Conservation (phyloP, 1,140 invertebrate genomes). For the Hirudo medicinalis region DNA sequence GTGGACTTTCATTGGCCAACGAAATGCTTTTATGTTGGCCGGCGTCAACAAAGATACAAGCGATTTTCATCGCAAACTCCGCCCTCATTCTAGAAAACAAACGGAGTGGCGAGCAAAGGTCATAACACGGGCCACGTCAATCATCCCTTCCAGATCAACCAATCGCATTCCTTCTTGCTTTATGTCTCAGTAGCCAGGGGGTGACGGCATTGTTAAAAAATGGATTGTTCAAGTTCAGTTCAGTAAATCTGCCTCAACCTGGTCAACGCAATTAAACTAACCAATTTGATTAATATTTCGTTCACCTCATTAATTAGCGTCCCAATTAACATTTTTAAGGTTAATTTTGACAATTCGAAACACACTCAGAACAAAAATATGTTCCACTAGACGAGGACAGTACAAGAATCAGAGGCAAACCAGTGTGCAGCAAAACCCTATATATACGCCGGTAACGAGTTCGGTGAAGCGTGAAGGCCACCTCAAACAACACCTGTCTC, state of each 20-base stretch:
- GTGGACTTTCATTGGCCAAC: not conserved
- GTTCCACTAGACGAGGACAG: not conserved
- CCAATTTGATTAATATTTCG: not conserved
- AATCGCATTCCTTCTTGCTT: not conserved
- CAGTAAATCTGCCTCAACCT: not conserved
- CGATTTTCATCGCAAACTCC: conserved; percentile 5
- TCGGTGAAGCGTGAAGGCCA: too few relatives aligned
- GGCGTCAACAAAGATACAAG: too few relatives aligned
- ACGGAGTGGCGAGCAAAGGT: conserved; percentile 6
- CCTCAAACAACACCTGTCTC: too few relatives aligned
- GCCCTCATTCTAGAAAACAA: conserved; percentile 5
- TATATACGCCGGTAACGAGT: too few relatives aligned
- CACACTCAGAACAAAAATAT: not conserved
- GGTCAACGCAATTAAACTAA: too few relatives aligned
- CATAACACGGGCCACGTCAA: conserved; percentile 1
- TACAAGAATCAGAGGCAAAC: too few relatives aligned
- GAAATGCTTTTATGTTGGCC: not conserved
- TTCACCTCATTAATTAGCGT: not conserved
- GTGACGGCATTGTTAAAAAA: not conserved
- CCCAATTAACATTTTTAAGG: not conserved
- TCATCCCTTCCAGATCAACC: not conserved
- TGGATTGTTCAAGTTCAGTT: not conserved
- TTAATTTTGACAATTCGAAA: not conserved
- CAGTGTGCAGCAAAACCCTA: too few relatives aligned
- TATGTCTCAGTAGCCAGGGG: conserved; percentile 2